These are phyloP conservation scores for Gonatopus flavifemur DNA, from an alignment of 1,140 invertebrate genomes.

Conservation along the genomic window DNA sequence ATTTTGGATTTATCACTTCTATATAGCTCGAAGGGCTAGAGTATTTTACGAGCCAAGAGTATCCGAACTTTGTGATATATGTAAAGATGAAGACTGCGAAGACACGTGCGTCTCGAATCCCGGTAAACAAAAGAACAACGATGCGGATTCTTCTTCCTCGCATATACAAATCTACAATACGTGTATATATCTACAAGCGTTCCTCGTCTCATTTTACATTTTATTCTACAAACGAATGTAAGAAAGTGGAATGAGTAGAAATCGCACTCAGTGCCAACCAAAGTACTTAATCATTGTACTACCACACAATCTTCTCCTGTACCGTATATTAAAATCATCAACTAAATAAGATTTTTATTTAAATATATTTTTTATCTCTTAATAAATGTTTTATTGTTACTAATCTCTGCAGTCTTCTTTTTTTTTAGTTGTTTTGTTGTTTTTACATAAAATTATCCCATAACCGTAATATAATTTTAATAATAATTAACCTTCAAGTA, in stretches of 20 bases:
- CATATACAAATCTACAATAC: constrained; percentile 1
- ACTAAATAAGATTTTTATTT: too few species aligned
- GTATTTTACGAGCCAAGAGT: constrained; percentile 74
- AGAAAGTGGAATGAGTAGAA: background rate
- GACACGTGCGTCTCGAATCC: constrained; percentile 55
- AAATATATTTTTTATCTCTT: too few species aligned
- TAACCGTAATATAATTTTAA: too few species aligned
- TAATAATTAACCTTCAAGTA: too few species aligned
- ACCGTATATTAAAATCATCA: too few species aligned
- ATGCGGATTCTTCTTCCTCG: constrained; percentile 11
- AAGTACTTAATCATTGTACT: too few species aligned
- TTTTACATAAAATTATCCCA: too few species aligned
- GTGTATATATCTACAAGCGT: constrained; percentile 18
- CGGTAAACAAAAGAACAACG: constrained; percentile 23
- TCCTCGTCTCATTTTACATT: constrained; percentile 5
- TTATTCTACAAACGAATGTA: constrained; percentile 6
- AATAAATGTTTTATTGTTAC: too few species aligned
- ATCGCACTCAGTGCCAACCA: background rate
- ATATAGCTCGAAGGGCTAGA: constrained; percentile 69
- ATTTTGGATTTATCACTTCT: constrained; percentile 3
- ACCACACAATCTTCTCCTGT: too few species aligned
- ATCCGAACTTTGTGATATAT: constrained; percentile 75
- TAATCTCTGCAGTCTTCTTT: too few species aligned
- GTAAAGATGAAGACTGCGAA: constrained; percentile 71
- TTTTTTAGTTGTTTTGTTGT: too few species aligned